Percentiles rank a stretch among this genome's conserved stretches.
These are phyloP conservation scores for Balanococcus diminutus DNA, from an alignment of 2,888 invertebrate species.

Conservation along the genomic window DNA sequence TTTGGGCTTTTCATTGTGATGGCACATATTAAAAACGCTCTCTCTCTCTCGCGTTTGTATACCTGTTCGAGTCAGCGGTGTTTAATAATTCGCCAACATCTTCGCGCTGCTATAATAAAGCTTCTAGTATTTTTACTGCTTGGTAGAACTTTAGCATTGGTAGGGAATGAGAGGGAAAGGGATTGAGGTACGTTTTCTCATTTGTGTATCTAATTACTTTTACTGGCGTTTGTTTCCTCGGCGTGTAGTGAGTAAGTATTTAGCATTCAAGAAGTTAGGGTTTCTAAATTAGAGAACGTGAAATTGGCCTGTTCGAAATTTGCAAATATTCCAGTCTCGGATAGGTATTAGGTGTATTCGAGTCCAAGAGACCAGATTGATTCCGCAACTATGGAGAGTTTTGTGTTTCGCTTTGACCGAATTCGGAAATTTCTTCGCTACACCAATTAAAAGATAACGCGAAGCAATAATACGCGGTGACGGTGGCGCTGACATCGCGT, in stretches of 20 bases:
- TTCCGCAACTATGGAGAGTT: background rate
- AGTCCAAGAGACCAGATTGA: background rate
- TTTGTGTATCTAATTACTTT: constrained; percentile 14
- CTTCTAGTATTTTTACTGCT: background rate
- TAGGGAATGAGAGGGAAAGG: no score
- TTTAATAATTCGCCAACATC: background rate
- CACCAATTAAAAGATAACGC: constrained; percentile 23
- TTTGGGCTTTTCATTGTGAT: constrained; percentile 2
- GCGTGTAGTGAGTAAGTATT: background rate
- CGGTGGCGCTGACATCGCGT: background rate
- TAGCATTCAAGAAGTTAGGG: background rate
- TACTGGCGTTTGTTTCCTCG: constrained; percentile 8
- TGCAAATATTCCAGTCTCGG: background rate
- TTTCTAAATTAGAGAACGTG: constrained; percentile 4
- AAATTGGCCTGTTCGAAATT: background rate
- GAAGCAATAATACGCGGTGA: background rate
- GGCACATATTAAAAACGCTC: background rate
- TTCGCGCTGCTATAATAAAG: background rate
- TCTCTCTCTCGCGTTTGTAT: background rate
- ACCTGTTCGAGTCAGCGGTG: constrained; percentile 1
- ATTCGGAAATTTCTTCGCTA: background rate
- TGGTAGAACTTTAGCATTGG: background rate
- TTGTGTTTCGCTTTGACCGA: background rate
- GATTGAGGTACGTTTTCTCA: background rate
- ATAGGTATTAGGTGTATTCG: background rate